Evolutionary conservation across 2,797 vertebrate genomes (phyloP).

Genomic region (Spatula versicolor): DNA sequence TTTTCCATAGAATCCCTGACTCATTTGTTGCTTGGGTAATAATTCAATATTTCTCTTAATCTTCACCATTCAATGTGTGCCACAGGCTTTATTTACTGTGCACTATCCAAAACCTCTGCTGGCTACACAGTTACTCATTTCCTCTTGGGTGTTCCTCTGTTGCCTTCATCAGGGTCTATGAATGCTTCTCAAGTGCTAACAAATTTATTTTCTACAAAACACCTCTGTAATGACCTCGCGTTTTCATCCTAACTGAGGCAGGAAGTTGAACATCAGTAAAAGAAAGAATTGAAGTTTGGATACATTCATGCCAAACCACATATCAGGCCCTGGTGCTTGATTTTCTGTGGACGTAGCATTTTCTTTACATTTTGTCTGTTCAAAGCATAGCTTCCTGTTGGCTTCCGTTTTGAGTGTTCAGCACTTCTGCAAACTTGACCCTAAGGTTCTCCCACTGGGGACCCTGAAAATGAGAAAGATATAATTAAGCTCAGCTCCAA

Average conservation of each 20-base stretch:
- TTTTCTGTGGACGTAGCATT: conserved; percentile 36
- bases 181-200: neutral
- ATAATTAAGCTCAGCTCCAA: neutral
- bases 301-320: neutral
- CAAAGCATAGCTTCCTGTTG: neutral
- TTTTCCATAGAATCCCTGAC: conserved; percentile 42
- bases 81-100: conserved; percentile 18
- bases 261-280: neutral
- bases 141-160: conserved; percentile 7
- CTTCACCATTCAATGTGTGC: conserved; percentile 9
- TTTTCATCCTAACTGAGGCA: neutral
- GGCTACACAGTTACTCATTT: conserved; percentile 17
- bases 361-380: neutral
- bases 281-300: neutral
- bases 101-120: conserved; percentile 11
- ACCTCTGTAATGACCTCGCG: neutral
- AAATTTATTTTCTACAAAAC: neutral
- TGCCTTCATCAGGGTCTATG: neutral
- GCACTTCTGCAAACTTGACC: conserved; percentile 2
- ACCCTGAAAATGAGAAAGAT: neutral
- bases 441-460: neutral
- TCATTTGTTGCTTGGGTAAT: conserved; percentile 44
- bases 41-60: conserved; percentile 56
- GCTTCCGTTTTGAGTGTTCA: neutral
- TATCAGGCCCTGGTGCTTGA: neutral